Base-by-base conservation (phyloP, 2,888 invertebrate species). In the Caenorhabditis afra region DNA sequence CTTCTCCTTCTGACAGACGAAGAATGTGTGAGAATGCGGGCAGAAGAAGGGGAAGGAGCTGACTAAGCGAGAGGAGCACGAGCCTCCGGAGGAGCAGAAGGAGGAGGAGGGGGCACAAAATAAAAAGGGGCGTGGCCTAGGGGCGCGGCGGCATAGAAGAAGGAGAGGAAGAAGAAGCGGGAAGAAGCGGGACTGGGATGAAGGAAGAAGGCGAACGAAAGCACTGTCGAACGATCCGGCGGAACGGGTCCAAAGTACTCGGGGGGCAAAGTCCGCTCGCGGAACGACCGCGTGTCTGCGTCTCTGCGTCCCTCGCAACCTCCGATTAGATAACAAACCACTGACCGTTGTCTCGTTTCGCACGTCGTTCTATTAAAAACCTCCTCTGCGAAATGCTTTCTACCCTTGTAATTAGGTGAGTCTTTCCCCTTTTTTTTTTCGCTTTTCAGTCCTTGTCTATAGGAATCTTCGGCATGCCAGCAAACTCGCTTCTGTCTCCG, bases 71-170 rank as follows among this genome's bases (percentile, higher is more conserved):
- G 39, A 39, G 29, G 29, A 29, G 29, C 29, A 29, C 29, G 29
- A 29, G 29, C 29, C 29, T 29, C 29, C 29, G 29, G 29, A 29
- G 29, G 7, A 29, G 29, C 4, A 29, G 29, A 29, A 29, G 29
- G 7, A 59, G 55, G 47, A 45, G 41, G 35, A 47, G 49, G 45
- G 66, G 61, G 67, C 64, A 47, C 49, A 57, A 66, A 58, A 58
- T 52, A 62, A 74, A 73, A 75, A 16, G 16, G 67, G 67, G 75
- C 67, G 75, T 57, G 41, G 67, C 47, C 39, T 66, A 59, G 35
- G 45, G 58, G 57, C n/a, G 39, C 37, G 52, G 53, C 50, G 58
- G 45, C 37, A 49, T 18, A 49, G 16, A 61, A 14, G 5, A 16
- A 22, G 22, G 47, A 44, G 18, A 47, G n/a, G 16, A 16, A 47